Evolutionary conservation across 2,888 invertebrate species (phyloP).

Genomic region (Coecobrya sp.): DNA sequence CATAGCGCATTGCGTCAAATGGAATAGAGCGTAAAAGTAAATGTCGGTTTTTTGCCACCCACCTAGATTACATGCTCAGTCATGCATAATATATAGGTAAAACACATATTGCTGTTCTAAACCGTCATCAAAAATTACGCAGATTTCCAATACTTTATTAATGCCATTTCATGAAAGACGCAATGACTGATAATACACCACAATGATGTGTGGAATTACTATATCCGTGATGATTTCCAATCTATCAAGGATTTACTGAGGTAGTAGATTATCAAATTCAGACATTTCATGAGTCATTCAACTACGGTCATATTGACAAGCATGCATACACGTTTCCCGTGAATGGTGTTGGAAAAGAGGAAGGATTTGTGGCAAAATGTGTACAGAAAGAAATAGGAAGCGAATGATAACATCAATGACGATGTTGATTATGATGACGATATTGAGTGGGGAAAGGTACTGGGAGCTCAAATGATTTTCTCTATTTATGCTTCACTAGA

Average conservation of each 20-base stretch:
- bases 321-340: neutral
- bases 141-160: no score
- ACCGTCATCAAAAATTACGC: no score
- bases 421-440: neutral
- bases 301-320: neutral
- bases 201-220: neutral
- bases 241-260: neutral
- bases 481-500: conserved; percentile 68
- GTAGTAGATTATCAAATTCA: neutral
- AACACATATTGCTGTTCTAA: no score
- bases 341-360: neutral
- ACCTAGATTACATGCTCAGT: no score
- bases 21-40: no score
- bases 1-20: no score
- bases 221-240: neutral
- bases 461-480: conserved; percentile 47
- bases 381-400: neutral
- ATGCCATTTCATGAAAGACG: neutral
- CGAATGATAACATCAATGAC: conserved; percentile 6
- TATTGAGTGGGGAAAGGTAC: conserved; percentile 17
- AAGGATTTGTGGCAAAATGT: neutral
- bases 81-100: no score
- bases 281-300: conserved; percentile 11
- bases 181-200: neutral
- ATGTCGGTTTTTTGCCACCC: no score